phyloP scores from a whole-genome alignment of 2,113 vertebrate genomes.

The Corvus cornix region DNA sequence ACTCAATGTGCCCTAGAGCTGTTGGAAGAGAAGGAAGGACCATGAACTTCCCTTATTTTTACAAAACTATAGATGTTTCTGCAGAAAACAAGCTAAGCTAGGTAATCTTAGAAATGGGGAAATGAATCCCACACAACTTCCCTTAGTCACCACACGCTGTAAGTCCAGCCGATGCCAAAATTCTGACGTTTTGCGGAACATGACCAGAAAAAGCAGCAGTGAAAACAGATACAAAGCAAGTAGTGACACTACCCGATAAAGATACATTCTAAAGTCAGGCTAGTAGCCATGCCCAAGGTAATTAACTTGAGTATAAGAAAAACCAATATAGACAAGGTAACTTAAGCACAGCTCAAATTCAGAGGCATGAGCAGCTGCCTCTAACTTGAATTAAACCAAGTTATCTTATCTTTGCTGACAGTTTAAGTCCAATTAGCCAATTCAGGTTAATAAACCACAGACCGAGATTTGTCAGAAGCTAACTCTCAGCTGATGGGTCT shows the following conservation, averaged over 20 bases:
- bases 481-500: not conserved
- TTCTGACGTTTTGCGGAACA: not conserved
- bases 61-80: not conserved
- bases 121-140: constrained; percentile 51
- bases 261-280: not conserved
- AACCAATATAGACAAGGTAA: not conserved
- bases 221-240: not conserved
- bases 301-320: not conserved
- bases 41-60: not conserved
- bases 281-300: not conserved
- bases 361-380: not conserved
- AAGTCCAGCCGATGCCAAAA: constrained; percentile 12
- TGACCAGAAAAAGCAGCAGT: not conserved
- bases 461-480: not conserved
- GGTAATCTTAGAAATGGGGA: constrained; percentile 35
- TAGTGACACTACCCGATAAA: not conserved
- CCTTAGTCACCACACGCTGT: constrained; percentile 11
- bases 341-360: not conserved
- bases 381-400: not conserved
- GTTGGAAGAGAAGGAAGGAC: not conserved
- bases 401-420: not conserved
- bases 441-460: not conserved
- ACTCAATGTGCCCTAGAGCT: not conserved
- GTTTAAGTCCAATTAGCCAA: constrained; percentile 21
- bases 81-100: not conserved